Percentiles rank a stretch among this genome's conserved stretches.
Evolutionary conservation across 2,113 vertebrate genomes (phyloP).

Genomic region (Euleptes europaea): DNA sequence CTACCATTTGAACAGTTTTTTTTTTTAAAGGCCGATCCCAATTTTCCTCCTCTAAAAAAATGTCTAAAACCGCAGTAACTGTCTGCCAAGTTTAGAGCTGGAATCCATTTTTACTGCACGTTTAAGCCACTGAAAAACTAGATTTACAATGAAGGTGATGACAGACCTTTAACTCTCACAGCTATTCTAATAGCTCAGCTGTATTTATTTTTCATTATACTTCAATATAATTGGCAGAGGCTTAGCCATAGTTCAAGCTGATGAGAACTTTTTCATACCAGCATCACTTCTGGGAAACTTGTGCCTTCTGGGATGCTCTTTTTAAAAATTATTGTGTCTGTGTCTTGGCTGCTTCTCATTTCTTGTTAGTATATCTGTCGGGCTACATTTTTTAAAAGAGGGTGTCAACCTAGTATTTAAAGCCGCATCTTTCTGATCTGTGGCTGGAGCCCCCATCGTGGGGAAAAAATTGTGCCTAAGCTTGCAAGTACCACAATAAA

Average conservation of each 20-base stretch:
- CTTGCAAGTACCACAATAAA: not conserved
- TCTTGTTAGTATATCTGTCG: conserved; percentile 44
- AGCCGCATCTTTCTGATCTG: conserved; percentile 19
- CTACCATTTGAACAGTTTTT: conserved; percentile 60
- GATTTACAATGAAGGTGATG: conserved; percentile 75
- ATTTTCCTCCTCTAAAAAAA: conserved; percentile 54
- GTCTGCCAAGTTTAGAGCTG: conserved; percentile 71
- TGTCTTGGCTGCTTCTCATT: conserved; percentile 43
- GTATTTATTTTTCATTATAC: conserved; percentile 81
- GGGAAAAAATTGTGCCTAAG: not conserved
- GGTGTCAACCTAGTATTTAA: conserved; percentile 27
- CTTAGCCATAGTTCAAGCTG: conserved; percentile 66
- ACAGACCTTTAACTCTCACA: conserved; percentile 73
- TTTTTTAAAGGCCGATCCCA: conserved; percentile 36
- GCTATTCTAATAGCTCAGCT: conserved; percentile 73
- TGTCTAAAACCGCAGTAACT: conserved; percentile 64
- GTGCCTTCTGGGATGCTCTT: conserved; percentile 44
- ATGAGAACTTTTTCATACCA: conserved; percentile 70
- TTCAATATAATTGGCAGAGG: conserved; percentile 76
- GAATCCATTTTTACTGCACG: conserved; percentile 74
- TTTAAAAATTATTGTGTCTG: conserved; percentile 14
- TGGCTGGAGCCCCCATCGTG: conserved; percentile 27
- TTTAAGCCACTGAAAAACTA: conserved; percentile 78
- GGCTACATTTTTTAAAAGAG: conserved; percentile 46
- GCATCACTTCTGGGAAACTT: conserved; percentile 62